A percentile compares a stretch with the other conserved stretches of the same genome.
Conservation (phyloP, 2,797 vertebrate species). For the Silurus aristotelis region DNA sequence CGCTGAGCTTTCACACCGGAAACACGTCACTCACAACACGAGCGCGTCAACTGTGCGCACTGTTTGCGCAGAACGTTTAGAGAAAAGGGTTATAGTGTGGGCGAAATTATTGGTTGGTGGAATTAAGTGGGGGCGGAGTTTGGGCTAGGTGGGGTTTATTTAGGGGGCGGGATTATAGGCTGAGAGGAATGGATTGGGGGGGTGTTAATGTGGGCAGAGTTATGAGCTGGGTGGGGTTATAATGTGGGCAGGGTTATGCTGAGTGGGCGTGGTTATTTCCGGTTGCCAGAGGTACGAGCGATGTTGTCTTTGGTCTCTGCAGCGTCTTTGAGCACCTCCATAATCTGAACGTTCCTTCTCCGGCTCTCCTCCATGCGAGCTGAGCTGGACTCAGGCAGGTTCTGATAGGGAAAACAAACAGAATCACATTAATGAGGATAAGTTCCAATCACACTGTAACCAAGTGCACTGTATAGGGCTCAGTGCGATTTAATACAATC, state of each 20-base stretch:
- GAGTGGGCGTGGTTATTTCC: not conserved
- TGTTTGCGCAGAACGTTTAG: not conserved
- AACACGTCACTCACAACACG: not conserved
- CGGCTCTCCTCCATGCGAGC: slow-evolving; percentile 15
- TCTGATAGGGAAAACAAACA: not conserved
- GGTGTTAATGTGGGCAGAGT: too few species aligned
- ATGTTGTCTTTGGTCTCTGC: slow-evolving; percentile 17
- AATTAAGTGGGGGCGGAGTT: too few species aligned
- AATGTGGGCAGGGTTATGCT: not conserved
- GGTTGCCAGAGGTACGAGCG: slow-evolving; percentile 2
- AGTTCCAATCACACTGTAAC: not conserved
- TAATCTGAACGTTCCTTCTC: slow-evolving; percentile 22
- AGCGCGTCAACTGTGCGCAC: not conserved
- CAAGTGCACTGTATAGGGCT: not conserved
- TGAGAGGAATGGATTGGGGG: too few species aligned
- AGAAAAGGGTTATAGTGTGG: not conserved
- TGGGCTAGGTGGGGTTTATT: too few species aligned
- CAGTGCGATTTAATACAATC: not conserved
- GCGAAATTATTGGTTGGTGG: too few species aligned
- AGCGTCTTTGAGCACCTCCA: slow-evolving; percentile 9
- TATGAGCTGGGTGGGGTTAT: not conserved
- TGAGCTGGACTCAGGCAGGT: not conserved
- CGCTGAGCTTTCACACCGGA: not conserved
- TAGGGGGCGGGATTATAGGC: too few species aligned
- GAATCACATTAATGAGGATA: not conserved